Percentiles rank a stretch among this genome's conserved stretches.
Conservation (phyloP, 2,113 vertebrate species). For the human (Homo sapiens) region DNA sequence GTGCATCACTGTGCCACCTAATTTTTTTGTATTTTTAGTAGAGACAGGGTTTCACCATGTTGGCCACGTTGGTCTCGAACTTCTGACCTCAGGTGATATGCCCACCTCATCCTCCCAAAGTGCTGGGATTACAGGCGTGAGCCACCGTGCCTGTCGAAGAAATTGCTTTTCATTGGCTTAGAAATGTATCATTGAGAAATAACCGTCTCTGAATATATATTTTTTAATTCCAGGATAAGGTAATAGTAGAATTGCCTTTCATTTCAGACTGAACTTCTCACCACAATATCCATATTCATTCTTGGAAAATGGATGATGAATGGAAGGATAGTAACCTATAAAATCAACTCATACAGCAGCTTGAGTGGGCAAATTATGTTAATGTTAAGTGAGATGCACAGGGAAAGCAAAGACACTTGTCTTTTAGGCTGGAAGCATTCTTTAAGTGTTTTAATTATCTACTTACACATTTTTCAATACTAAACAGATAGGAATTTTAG, state of each 20-base stretch:
- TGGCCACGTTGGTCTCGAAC: too few relatives aligned
- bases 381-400: neutral
- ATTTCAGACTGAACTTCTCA: neutral
- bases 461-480: neutral
- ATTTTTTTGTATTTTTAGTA: too few relatives aligned
- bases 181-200: slow-evolving; percentile 25
- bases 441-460: neutral
- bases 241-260: neutral
- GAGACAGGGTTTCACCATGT: too few relatives aligned
- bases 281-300: neutral
- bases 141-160: neutral
- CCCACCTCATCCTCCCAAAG: too few relatives aligned
- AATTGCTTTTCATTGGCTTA: neutral
- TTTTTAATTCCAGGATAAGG: neutral
- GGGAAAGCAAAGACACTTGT: neutral
- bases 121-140: too few relatives aligned
- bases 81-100: too few relatives aligned
- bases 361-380: neutral
- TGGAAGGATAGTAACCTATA: neutral
- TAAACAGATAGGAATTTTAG: neutral
- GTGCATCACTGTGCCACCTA: too few relatives aligned
- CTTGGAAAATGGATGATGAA: neutral
- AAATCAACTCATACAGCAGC: neutral
- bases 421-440: neutral
- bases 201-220: neutral